These are phyloP conservation scores for Stenopsyche tienmushanensis DNA, from an alignment of 1,140 invertebrate genomes.

Conservation along the genomic window DNA sequence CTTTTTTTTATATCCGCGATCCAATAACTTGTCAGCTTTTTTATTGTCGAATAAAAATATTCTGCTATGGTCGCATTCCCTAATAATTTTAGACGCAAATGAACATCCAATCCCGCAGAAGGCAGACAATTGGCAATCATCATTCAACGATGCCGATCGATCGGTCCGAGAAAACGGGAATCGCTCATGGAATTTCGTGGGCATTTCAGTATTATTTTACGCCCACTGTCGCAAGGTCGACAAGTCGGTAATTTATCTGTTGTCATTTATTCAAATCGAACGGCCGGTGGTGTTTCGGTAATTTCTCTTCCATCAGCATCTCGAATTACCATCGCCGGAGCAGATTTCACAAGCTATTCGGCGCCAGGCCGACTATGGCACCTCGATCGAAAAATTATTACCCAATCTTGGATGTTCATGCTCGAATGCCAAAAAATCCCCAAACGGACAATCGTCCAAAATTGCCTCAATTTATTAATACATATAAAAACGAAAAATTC, in stretches of 20 bases:
- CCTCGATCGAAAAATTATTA: neutral
- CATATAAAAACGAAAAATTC: too few relatives aligned
- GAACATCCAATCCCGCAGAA: too few relatives aligned
- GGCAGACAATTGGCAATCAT: neutral
- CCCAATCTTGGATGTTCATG: too few relatives aligned
- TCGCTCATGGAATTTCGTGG: neutral
- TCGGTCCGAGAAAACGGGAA: neutral
- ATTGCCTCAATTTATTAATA: too few relatives aligned
- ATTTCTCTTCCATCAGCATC: constrained; percentile 5
- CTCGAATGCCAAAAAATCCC: too few relatives aligned
- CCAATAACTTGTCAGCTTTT: too few relatives aligned
- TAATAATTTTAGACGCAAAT: too few relatives aligned
- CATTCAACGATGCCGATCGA: too few relatives aligned
- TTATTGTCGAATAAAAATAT: too few relatives aligned
- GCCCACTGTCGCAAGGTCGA: constrained; percentile 6
- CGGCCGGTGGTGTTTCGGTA: neutral
- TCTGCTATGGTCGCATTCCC: too few relatives aligned
- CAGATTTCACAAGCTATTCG: neutral
- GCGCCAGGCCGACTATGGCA: constrained; percentile 6
- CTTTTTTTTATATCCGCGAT: too few relatives aligned
- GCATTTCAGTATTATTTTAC: neutral
- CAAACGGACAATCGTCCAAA: too few relatives aligned
- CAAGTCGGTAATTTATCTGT: neutral
- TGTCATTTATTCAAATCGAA: constrained; percentile 11
- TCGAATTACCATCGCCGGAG: neutral